These are phyloP conservation scores for Hipparchia semele DNA, from an alignment of 2,888 invertebrate genomes.

Conservation along the genomic window DNA sequence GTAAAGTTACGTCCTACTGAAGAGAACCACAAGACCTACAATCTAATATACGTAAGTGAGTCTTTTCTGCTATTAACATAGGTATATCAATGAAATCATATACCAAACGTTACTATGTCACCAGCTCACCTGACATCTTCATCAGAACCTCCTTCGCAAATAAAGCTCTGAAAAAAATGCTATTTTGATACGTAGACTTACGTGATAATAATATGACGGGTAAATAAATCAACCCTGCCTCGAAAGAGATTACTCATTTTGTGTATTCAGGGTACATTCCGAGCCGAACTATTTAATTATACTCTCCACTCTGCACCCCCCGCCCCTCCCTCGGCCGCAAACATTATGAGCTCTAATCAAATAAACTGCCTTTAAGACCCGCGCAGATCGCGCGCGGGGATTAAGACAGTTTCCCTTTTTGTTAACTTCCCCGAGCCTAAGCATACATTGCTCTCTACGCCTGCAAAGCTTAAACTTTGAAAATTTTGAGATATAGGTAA, in stretches of 20 bases:
- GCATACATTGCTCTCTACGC: background rate
- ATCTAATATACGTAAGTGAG: too few species aligned
- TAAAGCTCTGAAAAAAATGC: too few species aligned
- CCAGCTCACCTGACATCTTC: too few species aligned
- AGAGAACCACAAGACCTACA: too few species aligned
- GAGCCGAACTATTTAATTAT: conserved; percentile 30
- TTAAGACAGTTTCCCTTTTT: conserved; percentile 1
- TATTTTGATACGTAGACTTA: too few species aligned
- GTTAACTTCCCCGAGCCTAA: background rate
- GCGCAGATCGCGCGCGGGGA: conserved; percentile 10
- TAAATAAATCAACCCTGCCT: conserved; percentile 8
- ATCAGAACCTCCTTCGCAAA: too few species aligned
- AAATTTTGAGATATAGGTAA: too few species aligned
- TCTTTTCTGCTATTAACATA: too few species aligned
- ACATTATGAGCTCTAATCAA: conserved; percentile 43
- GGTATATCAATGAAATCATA: too few species aligned
- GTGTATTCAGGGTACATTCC: conserved; percentile 14
- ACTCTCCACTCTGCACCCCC: background rate
- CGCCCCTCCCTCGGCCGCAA: conserved; percentile 15
- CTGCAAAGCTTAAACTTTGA: background rate
- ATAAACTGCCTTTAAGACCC: conserved; percentile 37
- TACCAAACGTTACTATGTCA: too few species aligned
- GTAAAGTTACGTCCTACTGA: too few species aligned
- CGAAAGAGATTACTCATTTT: conserved; percentile 16
- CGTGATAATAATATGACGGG: background rate